Percentiles rank a stretch among this genome's conserved stretches.
These are phyloP conservation scores for Erebia palarica DNA, from an alignment of 2,888 invertebrate species.

Conservation along the genomic window DNA sequence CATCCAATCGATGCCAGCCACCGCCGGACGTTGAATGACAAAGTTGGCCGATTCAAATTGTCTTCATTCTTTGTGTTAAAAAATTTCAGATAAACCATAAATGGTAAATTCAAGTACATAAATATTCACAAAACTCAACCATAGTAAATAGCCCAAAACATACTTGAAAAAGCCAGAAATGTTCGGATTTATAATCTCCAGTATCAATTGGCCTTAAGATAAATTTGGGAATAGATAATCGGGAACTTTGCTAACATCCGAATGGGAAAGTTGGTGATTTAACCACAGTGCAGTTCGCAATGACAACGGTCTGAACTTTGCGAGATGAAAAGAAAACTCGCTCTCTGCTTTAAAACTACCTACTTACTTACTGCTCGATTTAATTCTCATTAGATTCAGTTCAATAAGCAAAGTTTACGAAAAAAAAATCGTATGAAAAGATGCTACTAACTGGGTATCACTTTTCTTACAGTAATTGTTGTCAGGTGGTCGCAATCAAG, in stretches of 20 bases:
- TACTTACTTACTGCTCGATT: not conserved
- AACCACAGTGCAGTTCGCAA: constrained; percentile 35
- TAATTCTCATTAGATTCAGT: not conserved
- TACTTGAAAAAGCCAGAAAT: not conserved
- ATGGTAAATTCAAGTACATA: no score
- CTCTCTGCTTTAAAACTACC: constrained; percentile 19
- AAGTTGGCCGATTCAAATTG: no score
- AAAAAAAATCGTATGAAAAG: no score
- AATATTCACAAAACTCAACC: not conserved
- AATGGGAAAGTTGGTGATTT: constrained; percentile 34
- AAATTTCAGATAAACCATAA: no score
- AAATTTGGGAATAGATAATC: constrained; percentile 21
- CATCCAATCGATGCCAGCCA: no score
- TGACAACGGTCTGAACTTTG: constrained; percentile 34
- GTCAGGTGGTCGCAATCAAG: no score
- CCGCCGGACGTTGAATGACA: no score
- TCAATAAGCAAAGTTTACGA: no score
- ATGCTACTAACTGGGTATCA: no score
- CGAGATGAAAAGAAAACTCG: constrained; percentile 30
- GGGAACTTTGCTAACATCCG: constrained; percentile 16
- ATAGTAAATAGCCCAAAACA: not conserved
- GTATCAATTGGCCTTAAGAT: constrained; percentile 10
- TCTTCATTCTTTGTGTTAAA: no score
- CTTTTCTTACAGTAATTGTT: no score
- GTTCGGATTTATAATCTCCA: not conserved